A percentile compares a stretch with the other conserved stretches of the same genome.
These are phyloP conservation scores for Florisuga fusca DNA, from an alignment of 2,797 vertebrate genomes.

Conservation along the genomic window DNA sequence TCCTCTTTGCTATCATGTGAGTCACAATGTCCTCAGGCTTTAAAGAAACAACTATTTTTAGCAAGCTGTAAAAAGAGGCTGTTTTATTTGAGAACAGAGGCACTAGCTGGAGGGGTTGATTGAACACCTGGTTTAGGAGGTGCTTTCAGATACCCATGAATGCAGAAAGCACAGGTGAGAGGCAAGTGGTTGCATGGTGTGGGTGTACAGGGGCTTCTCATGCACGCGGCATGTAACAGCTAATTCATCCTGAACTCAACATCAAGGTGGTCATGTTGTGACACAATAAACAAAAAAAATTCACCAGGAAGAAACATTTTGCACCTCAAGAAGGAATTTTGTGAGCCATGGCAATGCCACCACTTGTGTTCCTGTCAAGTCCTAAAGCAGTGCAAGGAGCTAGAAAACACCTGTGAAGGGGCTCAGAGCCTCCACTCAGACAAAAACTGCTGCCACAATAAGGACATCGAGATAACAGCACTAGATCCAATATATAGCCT, in stretches of 20 bases:
- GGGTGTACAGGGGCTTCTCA: not conserved
- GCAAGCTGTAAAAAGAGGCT: slow-evolving; percentile 13
- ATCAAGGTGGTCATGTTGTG: not conserved
- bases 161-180: accelerated
- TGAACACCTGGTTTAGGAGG: not conserved
- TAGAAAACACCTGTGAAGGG: accelerated
- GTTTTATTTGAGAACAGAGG: not conserved
- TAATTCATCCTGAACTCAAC: not conserved
- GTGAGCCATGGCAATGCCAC: accelerated
- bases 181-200: not conserved
- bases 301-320: not conserved
- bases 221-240: accelerated
- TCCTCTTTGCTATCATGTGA: not conserved
- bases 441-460: not conserved
- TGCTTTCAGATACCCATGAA: accelerated
- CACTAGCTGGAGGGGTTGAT: not conserved
- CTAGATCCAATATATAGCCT: not conserved
- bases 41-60: slow-evolving; percentile 34
- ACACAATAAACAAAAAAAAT: accelerated
- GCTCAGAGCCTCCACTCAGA: not conserved
- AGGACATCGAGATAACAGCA: not conserved
- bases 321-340: not conserved
- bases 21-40: not conserved
- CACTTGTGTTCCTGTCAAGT: not conserved
- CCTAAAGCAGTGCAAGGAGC: not conserved